Evolutionary conservation across 1,140 invertebrate genomes (phyloP).

Genomic region (Drosophila lacteicornis): DNA sequence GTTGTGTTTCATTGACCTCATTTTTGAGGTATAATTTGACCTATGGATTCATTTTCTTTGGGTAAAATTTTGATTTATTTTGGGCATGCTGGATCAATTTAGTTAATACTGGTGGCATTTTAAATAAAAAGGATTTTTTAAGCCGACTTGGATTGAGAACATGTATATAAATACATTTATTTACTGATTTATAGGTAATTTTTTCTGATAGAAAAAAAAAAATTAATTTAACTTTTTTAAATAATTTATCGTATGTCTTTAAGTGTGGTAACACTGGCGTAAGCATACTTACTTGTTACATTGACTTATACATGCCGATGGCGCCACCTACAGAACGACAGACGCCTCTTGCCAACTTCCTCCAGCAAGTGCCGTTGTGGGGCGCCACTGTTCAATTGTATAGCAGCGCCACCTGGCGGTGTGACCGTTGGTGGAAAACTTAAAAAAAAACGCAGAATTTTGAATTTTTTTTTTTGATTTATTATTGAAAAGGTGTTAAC

Average conservation of each 20-base stretch:
- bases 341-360: background rate
- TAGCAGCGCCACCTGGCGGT: too few relatives aligned
- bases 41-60: background rate
- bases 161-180: too few relatives aligned
- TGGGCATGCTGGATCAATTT: background rate
- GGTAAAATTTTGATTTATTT: background rate
- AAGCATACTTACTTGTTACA: background rate
- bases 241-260: background rate
- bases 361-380: too few relatives aligned
- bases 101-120: background rate
- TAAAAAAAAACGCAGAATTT: too few relatives aligned
- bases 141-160: too few relatives aligned
- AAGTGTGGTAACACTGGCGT: background rate
- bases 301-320: fast-evolving
- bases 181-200: too few relatives aligned
- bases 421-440: too few relatives aligned
- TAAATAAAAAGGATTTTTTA: too few relatives aligned
- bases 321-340: background rate
- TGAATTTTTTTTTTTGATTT: too few relatives aligned
- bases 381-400: background rate
- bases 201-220: too few relatives aligned
- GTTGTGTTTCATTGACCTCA: background rate
- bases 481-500: too few relatives aligned
- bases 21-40: background rate
- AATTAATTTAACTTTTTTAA: too few relatives aligned